These are phyloP conservation scores for Ecliptopera silaceata DNA, from an alignment of 2,888 invertebrate species.

Conservation along the genomic window DNA sequence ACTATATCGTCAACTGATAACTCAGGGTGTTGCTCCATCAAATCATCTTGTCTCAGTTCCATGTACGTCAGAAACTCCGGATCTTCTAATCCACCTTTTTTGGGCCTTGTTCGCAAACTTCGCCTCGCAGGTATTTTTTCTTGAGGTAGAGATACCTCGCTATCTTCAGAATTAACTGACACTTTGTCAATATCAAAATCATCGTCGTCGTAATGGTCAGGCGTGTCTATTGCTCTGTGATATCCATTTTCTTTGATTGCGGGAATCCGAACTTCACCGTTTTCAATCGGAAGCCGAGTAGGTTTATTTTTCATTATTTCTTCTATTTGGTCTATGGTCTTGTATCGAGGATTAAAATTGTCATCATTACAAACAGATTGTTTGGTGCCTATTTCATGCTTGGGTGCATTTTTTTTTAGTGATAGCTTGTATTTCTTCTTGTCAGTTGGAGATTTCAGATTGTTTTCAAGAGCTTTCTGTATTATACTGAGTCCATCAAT, in stretches of 20 bases:
- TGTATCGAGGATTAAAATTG: slow-evolving; percentile 14
- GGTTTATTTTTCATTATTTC: slow-evolving; percentile 24
- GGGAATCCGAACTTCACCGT: slow-evolving; percentile 23
- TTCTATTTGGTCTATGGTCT: slow-evolving; percentile 29
- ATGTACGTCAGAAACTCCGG: slow-evolving; percentile 78
- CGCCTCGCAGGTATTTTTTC: slow-evolving; percentile 38
- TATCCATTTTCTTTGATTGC: slow-evolving; percentile 25
- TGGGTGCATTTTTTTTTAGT: slow-evolving; percentile 12
- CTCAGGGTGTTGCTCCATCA: slow-evolving; percentile 80
- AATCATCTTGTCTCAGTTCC: slow-evolving; percentile 71
- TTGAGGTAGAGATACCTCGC: slow-evolving; percentile 35
- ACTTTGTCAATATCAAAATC: slow-evolving; percentile 42
- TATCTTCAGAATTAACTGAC: slow-evolving; percentile 50
- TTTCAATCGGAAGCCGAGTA: slow-evolving; percentile 23
- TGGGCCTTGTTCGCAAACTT: slow-evolving; percentile 42
- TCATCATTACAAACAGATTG: not conserved
- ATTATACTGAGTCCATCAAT: slow-evolving; percentile 8
- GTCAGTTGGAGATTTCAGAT: slow-evolving; percentile 7
- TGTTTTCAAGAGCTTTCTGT: slow-evolving; percentile 8
- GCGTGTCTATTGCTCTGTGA: slow-evolving; percentile 17
- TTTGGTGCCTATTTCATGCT: not conserved
- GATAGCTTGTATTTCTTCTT: slow-evolving; percentile 17
- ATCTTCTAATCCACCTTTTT: slow-evolving; percentile 43
- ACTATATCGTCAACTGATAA: slow-evolving; percentile 72
- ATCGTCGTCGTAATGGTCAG: slow-evolving; percentile 30